These are phyloP conservation scores for Cervus canadensis DNA, from an alignment of 2,113 vertebrate genomes.

Conservation along the genomic window DNA sequence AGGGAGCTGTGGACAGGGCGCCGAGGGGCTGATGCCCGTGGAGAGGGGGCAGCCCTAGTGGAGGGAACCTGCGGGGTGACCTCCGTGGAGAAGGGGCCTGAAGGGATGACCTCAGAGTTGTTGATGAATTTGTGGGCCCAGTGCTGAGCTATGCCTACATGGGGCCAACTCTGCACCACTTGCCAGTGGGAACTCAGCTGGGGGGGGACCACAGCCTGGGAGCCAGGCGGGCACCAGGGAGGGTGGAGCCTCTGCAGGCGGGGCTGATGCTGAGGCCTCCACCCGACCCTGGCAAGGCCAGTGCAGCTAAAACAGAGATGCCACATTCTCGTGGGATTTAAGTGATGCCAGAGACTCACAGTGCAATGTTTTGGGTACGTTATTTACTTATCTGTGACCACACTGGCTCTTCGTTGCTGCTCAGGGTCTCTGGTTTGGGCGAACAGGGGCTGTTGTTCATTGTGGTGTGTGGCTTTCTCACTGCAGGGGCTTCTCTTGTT, in stretches of 20 bases:
- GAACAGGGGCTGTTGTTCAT: accelerated
- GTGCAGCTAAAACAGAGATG: neutral
- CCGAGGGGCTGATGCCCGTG: accelerated
- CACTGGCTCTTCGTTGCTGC: neutral
- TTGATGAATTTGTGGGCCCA: neutral
- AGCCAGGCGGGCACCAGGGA: neutral
- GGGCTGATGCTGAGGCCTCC: neutral
- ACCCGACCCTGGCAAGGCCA: neutral
- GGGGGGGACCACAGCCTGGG: neutral
- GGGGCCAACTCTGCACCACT: neutral
- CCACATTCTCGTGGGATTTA: neutral
- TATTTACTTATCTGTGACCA: accelerated
- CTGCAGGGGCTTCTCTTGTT: neutral
- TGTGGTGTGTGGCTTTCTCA: accelerated
- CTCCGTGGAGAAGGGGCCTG: neutral
- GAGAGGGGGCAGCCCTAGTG: neutral
- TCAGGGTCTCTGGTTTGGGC: neutral
- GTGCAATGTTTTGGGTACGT: accelerated
- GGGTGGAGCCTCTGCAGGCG: neutral
- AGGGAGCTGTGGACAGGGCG: neutral
- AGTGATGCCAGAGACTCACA: neutral
- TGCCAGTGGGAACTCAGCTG: neutral
- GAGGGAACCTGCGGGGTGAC: neutral
- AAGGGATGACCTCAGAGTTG: neutral
- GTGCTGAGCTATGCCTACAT: accelerated